phyloP scores from a whole-genome alignment of 2,797 vertebrate species.

The Pseudochirops cupreus region DNA sequence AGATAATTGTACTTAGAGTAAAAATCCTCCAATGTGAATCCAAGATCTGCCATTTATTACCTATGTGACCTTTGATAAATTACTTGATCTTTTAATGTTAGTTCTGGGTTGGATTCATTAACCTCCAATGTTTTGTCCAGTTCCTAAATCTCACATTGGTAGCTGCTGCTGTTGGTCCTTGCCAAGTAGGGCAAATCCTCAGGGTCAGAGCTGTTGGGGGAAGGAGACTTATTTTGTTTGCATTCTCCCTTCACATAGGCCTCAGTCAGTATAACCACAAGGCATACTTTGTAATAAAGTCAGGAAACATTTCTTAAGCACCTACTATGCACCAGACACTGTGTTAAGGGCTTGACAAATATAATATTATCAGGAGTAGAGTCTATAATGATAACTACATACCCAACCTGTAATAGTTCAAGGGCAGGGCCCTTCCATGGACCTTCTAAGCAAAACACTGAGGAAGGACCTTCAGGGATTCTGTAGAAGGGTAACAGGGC shows the following conservation, averaged over 20 bases:
- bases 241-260: neutral
- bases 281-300: neutral
- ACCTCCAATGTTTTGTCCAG: neutral
- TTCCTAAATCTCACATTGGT: neutral
- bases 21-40: neutral
- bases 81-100: neutral
- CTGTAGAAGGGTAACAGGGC: too few relatives aligned
- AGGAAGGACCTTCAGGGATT: too few relatives aligned
- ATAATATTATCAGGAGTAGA: neutral
- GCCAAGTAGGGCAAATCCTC: neutral
- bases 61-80: neutral
- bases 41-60: neutral
- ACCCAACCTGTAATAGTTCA: neutral
- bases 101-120: neutral
- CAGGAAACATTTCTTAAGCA: neutral
- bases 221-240: too few relatives aligned
- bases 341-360: neutral
- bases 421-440: neutral
- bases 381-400: neutral
- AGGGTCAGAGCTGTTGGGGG: neutral
- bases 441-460: too few relatives aligned
- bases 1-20: neutral
- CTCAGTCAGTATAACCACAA: neutral
- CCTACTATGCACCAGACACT: neutral
- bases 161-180: neutral